These are phyloP conservation scores for Tipula unca DNA, from an alignment of 2,888 invertebrate genomes.

Conservation along the genomic window DNA sequence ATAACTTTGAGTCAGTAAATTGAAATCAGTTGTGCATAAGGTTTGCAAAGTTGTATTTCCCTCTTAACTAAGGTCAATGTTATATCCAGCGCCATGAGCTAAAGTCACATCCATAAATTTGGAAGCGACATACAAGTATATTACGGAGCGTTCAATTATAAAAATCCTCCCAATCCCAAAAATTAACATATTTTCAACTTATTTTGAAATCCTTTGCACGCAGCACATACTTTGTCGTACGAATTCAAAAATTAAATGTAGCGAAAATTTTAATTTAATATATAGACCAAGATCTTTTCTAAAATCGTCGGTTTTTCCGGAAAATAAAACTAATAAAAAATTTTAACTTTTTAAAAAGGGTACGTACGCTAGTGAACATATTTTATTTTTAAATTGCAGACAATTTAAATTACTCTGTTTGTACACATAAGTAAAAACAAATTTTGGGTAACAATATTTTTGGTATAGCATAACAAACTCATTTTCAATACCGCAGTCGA, in stretches of 20 bases:
- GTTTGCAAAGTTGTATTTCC: too few species aligned
- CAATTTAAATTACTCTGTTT: neutral
- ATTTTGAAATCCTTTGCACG: too few species aligned
- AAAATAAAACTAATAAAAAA: neutral
- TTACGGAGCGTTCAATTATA: too few species aligned
- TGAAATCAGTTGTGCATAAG: too few species aligned
- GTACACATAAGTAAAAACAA: neutral
- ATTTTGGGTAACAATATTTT: neutral
- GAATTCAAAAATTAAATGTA: neutral
- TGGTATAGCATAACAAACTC: neutral
- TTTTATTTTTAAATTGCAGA: neutral
- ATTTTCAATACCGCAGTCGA: neutral
- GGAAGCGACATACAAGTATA: too few species aligned
- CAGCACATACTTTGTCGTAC: neutral
- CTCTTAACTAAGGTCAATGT: too few species aligned
- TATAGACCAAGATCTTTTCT: neutral
- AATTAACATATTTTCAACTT: too few species aligned
- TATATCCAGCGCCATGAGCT: too few species aligned
- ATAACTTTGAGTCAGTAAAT: too few species aligned
- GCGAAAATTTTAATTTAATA: neutral
- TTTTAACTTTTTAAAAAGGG: neutral
- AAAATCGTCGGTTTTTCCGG: neutral
- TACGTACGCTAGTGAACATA: neutral
- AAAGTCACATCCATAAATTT: too few species aligned
- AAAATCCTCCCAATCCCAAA: too few species aligned